Conservation (phyloP, 2,888 invertebrate species). For the Graphium colonna region DNA sequence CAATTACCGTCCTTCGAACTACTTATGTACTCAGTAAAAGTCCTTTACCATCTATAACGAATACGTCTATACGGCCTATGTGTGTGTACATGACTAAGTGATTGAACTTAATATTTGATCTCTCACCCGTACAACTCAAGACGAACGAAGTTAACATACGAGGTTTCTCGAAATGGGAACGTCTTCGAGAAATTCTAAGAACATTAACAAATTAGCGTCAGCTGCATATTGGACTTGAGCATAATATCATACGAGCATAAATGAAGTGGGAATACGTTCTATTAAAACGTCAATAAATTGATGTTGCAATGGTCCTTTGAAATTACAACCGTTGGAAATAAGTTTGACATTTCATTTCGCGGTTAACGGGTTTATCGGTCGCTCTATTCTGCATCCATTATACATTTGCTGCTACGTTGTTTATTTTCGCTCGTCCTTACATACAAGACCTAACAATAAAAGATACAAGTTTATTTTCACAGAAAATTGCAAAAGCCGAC, state of each 20-base stretch:
- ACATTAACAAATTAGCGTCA: constrained; percentile 18
- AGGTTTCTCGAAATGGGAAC: constrained; percentile 5
- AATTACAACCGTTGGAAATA: constrained; percentile 14
- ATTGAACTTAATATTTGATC: constrained; percentile 1
- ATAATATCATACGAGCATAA: constrained; percentile 12
- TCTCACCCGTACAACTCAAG: background rate
- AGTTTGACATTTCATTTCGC: constrained; percentile 22
- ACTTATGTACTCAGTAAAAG: no score
- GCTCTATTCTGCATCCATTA: constrained; percentile 22
- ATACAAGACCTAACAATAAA: background rate
- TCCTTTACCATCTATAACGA: no score
- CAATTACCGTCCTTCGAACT: no score
- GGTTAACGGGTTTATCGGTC: constrained; percentile 17
- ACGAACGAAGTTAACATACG: constrained; percentile 6
- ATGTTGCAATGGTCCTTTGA: constrained; percentile 9
- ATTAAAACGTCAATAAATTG: constrained; percentile 8
- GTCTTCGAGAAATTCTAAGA: constrained; percentile 11
- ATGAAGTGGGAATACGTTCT: constrained; percentile 4
- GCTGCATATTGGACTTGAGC: background rate
- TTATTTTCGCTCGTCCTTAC: constrained; percentile 6
- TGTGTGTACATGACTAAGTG: no score
- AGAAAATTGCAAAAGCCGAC: no score
- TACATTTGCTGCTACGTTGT: constrained; percentile 11
- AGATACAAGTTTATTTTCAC: no score
- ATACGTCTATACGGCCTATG: no score